Conservation (phyloP, 2,113 vertebrate species). For the Alouatta palliata region DNA sequence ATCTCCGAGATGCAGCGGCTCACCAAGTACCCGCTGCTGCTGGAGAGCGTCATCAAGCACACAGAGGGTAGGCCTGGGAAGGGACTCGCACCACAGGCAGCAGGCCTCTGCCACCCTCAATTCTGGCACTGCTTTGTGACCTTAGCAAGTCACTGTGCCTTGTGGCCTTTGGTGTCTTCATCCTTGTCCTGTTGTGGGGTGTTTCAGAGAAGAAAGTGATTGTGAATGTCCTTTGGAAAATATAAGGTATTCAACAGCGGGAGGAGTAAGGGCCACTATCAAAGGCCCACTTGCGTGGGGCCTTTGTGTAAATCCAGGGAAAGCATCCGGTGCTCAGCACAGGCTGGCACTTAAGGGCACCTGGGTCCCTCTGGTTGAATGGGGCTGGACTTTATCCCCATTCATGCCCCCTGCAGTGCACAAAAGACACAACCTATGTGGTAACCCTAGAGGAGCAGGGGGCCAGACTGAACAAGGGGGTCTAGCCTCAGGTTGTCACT, state of each 20-base stretch:
- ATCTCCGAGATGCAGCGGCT: constrained; percentile 96
- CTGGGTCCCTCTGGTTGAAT: background rate
- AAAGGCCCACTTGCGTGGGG: background rate
- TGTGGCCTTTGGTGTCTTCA: background rate
- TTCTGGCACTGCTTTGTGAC: background rate
- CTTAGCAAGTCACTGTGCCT: background rate
- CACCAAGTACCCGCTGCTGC: constrained; percentile 96
- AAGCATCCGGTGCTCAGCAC: background rate
- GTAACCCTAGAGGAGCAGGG: background rate
- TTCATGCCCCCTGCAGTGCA: background rate
- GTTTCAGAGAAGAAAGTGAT: background rate
- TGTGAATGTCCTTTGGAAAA: background rate
- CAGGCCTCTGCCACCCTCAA: background rate
- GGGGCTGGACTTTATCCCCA: background rate
- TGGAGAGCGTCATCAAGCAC: constrained; percentile 94
- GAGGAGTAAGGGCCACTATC: background rate
- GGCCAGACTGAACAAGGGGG: background rate
- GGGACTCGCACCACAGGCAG: rapidly evolving
- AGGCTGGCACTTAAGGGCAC: background rate
- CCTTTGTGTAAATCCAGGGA: background rate
- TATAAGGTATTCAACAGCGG: background rate
- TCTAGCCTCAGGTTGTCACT: background rate
- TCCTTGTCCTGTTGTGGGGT: background rate
- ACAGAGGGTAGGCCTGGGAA: constrained; percentile 84
- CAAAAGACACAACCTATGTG: background rate